Percentiles rank a stretch among this genome's conserved stretches.
These are phyloP conservation scores for Mythimna impura DNA, from an alignment of 2,888 invertebrate genomes.

Conservation along the genomic window DNA sequence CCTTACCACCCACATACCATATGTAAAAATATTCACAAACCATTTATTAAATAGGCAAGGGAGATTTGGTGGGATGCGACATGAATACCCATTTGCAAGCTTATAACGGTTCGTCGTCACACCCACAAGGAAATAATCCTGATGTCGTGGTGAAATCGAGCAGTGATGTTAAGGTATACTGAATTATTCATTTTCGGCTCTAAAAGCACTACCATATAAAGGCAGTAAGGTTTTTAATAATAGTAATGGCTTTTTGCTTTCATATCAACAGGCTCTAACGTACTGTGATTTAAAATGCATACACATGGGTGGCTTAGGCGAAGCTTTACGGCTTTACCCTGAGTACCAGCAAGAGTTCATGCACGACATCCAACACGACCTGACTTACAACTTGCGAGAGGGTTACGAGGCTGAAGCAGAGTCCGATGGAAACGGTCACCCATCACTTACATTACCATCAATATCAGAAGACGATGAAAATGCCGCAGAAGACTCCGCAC, in stretches of 20 bases:
- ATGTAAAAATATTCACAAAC: slow-evolving; percentile 47
- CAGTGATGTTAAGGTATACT: slow-evolving; percentile 95
- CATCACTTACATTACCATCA: slow-evolving; percentile 96
- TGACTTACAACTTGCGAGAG: slow-evolving; percentile 98
- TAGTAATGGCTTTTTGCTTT: slow-evolving; percentile 5
- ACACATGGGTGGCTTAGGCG: slow-evolving; percentile 96
- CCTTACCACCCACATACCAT: slow-evolving; percentile 1
- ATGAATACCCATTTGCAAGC: slow-evolving; percentile 95
- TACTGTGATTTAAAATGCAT: slow-evolving; percentile 99
- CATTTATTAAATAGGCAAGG: slow-evolving; percentile 93
- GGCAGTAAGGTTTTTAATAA: background rate
- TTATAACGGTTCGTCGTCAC: slow-evolving; percentile 91
- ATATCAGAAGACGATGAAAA: slow-evolving; percentile 99
- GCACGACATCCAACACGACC: slow-evolving; percentile 98
- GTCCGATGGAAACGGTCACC: slow-evolving; percentile 94
- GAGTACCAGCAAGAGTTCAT: slow-evolving; percentile 98
- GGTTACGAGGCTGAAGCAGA: slow-evolving; percentile 97
- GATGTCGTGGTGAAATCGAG: slow-evolving; percentile 97
- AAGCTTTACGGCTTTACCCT: slow-evolving; percentile 96
- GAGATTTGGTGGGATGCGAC: slow-evolving; percentile 98
- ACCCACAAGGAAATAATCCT: slow-evolving; percentile 88
- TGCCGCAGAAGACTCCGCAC: slow-evolving; percentile 93
- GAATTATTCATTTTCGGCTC: slow-evolving; percentile 42
- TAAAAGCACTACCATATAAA: slow-evolving; percentile 1
- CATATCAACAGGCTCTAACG: slow-evolving; percentile 93